Percentiles rank a stretch among this genome's conserved stretches.
Conservation (phyloP, 2,888 invertebrate genomes). For the Trissoscelio sp. region DNA sequence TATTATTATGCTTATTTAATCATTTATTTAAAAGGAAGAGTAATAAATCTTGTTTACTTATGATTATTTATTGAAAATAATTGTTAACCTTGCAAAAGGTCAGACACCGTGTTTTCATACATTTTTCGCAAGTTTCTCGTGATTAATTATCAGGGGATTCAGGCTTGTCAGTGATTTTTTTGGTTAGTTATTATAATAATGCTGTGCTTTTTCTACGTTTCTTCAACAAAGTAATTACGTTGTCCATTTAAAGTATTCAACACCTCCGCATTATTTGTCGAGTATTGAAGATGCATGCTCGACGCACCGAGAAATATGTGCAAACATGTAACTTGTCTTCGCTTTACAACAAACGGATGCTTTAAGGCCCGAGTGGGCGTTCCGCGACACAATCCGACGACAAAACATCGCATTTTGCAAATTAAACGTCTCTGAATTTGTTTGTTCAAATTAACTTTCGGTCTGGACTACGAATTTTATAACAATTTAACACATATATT, state of each 20-base stretch:
- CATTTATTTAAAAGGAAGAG: no score
- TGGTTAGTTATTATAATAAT: constrained; percentile 37
- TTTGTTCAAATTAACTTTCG: constrained; percentile 51
- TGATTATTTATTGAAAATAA: no score
- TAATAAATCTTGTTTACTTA: no score
- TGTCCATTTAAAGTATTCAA: constrained; percentile 51
- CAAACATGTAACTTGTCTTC: constrained; percentile 65
- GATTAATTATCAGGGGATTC: neutral
- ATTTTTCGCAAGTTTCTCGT: no score
- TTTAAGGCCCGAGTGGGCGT: constrained; percentile 58
- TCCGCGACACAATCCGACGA: constrained; percentile 46
- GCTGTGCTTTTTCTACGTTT: constrained; percentile 15
- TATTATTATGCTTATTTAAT: no score
- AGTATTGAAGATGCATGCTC: constrained; percentile 62
- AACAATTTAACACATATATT: no score
- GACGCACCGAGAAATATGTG: constrained; percentile 54
- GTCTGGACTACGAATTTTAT: no score
- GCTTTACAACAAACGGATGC: constrained; percentile 64
- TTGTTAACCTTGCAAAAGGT: no score
- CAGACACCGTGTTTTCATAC: no score
- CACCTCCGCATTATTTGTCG: constrained; percentile 64
- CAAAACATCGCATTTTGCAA: constrained; percentile 57
- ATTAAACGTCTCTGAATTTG: constrained; percentile 38
- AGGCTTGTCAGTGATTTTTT: neutral
- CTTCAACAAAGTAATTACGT: constrained; percentile 43